These are phyloP conservation scores for Haliclona indistincta DNA, from an alignment of 37 sponge, comb jelly and placozoan genomes.

Conservation along the genomic window DNA sequence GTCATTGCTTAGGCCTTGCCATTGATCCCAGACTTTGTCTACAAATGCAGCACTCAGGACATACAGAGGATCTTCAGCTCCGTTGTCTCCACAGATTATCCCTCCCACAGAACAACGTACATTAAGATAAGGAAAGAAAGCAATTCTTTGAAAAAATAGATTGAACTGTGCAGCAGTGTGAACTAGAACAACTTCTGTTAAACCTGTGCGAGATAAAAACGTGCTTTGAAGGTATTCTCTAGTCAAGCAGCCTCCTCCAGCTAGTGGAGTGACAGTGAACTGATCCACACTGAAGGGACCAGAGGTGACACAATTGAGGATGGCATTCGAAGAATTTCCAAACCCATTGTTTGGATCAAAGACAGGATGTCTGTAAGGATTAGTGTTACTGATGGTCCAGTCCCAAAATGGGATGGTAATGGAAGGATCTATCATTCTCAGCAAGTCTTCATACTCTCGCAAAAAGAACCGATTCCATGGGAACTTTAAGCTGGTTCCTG, in stretches of 20 bases:
- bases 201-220: background rate
- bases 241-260: conserved; percentile 45
- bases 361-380: conserved; percentile 32
- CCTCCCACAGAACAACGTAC: conserved; percentile 68
- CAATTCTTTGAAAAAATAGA: conserved; percentile 15
- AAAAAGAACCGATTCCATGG: conserved; percentile 76
- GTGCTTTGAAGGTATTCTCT: conserved; percentile 14
- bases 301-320: conserved; percentile 40
- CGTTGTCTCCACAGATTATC: conserved; percentile 48
- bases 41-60: conserved; percentile 42
- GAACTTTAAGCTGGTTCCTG: conserved; percentile 43
- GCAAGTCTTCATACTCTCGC: conserved; percentile 69
- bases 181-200: conserved; percentile 20
- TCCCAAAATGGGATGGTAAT: conserved; percentile 82
- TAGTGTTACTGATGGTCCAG: conserved; percentile 39
- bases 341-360: conserved; percentile 64
- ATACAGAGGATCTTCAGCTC: conserved; percentile 62
- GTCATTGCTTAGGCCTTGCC: conserved; percentile 50
- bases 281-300: conserved; percentile 57
- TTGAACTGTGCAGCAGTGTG: conserved; percentile 18
- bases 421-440: conserved; percentile 34
- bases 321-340: conserved; percentile 40
- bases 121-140: conserved; percentile 12
- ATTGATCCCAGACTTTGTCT: conserved; percentile 42
- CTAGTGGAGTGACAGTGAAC: conserved; percentile 20